Evolutionary conservation across 2,888 invertebrate species (phyloP).

Genomic region (Synanthedon andrenaeformis): DNA sequence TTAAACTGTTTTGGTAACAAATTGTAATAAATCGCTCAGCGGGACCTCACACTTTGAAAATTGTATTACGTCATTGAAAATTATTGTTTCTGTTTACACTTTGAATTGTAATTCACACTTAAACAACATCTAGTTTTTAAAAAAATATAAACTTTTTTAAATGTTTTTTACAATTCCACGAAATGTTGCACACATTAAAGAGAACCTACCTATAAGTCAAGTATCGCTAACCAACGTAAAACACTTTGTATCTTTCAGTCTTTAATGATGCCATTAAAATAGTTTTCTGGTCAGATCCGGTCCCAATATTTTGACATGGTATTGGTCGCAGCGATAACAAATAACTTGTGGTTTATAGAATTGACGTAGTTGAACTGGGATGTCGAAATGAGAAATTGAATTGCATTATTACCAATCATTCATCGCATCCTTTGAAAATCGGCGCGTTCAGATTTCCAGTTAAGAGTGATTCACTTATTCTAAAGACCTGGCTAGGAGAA

Average conservation of each 20-base stretch:
- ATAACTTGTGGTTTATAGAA: conserved; percentile 46
- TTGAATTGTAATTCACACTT: too few relatives aligned
- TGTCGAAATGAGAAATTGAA: conserved; percentile 38
- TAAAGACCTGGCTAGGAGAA: conserved; percentile 15
- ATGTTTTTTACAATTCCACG: too few relatives aligned
- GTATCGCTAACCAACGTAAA: conserved; percentile 25
- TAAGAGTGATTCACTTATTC: conserved; percentile 16
- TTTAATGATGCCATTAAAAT: conserved; percentile 62
- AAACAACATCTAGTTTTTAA: too few relatives aligned
- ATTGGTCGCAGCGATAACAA: conserved; percentile 36
- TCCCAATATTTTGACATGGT: conserved; percentile 50
- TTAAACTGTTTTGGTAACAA: conserved; percentile 63
- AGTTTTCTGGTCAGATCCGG: conserved; percentile 49
- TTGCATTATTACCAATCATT: conserved; percentile 32
- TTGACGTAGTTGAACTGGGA: conserved; percentile 25
- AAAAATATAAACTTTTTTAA: too few relatives aligned
- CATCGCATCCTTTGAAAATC: conserved; percentile 7
- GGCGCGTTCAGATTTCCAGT: conserved; percentile 15
- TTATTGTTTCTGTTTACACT: conserved; percentile 1
- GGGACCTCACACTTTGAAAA: conserved; percentile 59
- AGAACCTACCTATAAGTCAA: conserved; percentile 21
- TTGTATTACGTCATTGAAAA: conserved; percentile 39
- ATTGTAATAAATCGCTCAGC: conserved; percentile 51
- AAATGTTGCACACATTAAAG: conserved; percentile 6
- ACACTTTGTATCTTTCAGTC: conserved; percentile 63